phyloP scores from a whole-genome alignment of 1,140 invertebrate species.

The Maniola jurtina region DNA sequence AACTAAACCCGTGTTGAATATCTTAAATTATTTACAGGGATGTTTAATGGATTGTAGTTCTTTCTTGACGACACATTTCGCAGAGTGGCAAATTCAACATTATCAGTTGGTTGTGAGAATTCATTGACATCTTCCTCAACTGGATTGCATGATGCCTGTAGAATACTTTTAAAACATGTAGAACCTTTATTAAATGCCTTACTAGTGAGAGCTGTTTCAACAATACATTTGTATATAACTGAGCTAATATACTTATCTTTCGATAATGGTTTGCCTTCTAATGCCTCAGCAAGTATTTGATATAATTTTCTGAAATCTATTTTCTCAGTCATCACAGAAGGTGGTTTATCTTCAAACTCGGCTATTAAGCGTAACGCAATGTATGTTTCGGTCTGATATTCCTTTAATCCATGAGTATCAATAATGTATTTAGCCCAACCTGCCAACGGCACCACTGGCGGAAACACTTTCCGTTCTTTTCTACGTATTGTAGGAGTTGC shows the following conservation, averaged over 20 bases:
- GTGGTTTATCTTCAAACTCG: constrained; percentile 57
- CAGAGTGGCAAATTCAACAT: constrained; percentile 42
- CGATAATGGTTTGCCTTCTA: constrained; percentile 58
- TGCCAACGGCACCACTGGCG: constrained; percentile 42
- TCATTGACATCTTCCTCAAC: constrained; percentile 34
- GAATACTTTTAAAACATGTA: constrained; percentile 35
- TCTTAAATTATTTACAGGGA: constrained; percentile 50
- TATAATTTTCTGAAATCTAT: constrained; percentile 59
- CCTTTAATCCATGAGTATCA: constrained; percentile 44
- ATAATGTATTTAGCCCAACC: constrained; percentile 57
- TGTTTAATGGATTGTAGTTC: constrained; percentile 61
- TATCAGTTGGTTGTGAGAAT: constrained; percentile 37
- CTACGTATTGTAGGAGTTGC: constrained; percentile 26
- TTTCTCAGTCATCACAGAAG: constrained; percentile 41
- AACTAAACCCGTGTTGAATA: constrained; percentile 19
- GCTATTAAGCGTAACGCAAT: constrained; percentile 61
- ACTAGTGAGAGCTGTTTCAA: constrained; percentile 57
- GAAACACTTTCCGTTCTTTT: constrained; percentile 27
- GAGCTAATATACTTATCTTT: constrained; percentile 40
- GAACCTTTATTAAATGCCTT: constrained; percentile 49
- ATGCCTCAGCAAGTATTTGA: constrained; percentile 58
- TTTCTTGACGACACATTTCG: constrained; percentile 47
- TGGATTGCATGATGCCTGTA: constrained; percentile 40
- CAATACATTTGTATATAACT: constrained; percentile 54
- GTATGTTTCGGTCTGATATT: constrained; percentile 56